Conservation (phyloP, 2,113 vertebrate species). For the Ploceus nigricollis region DNA sequence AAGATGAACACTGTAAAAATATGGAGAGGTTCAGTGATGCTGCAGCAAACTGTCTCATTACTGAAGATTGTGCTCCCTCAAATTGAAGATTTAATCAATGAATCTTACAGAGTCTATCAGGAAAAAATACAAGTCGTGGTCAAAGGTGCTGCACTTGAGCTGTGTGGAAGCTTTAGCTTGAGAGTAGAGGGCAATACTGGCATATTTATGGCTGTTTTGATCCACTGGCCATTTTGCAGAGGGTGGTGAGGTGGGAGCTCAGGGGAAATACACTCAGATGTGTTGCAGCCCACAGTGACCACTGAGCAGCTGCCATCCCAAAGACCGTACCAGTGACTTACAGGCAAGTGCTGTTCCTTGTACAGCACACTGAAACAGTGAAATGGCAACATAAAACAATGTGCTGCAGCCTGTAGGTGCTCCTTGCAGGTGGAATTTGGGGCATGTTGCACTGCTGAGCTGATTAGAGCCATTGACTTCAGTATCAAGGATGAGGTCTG, state of each 20-base stretch:
- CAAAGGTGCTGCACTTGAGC: not conserved
- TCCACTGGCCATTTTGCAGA: not conserved
- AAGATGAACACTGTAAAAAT: not conserved
- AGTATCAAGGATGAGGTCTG: not conserved
- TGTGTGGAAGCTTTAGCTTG: not conserved
- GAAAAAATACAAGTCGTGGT: not conserved
- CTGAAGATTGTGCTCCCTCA: not conserved
- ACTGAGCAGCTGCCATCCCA: not conserved
- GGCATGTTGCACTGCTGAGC: not conserved
- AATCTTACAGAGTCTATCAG: not conserved
- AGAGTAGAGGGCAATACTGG: not conserved
- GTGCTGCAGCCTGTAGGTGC: rapidly evolving
- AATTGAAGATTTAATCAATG: not conserved
- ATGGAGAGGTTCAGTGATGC: not conserved
- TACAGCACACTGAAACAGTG: not conserved
- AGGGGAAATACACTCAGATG: rapidly evolving
- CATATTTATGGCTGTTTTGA: not conserved
- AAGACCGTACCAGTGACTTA: not conserved
- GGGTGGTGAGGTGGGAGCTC: not conserved
- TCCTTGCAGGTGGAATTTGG: not conserved
- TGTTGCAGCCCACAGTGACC: not conserved
- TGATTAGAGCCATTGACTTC: not conserved
- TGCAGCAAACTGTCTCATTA: not conserved
- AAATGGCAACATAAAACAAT: not conserved
- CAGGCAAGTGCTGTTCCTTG: not conserved